Evolutionary conservation across 2,113 vertebrate species (phyloP), one percentile per base, ranked within the genome.

Genomic region (Poeciliopsis occidentalis): DNA sequence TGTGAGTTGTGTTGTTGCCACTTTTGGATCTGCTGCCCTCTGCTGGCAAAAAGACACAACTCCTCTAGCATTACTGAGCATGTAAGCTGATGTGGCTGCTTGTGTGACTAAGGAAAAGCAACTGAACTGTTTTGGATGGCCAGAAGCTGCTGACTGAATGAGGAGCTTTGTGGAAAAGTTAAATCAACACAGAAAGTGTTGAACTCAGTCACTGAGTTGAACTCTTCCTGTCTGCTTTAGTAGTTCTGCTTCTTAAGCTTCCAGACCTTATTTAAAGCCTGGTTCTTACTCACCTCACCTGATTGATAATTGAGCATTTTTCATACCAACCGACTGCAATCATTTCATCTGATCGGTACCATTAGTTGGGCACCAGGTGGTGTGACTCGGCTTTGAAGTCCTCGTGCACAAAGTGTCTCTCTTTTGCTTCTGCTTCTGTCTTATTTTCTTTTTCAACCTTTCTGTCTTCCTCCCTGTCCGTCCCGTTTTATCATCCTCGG

Each of bases 401-500:
- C 79, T 82, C 81, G 64, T 79, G 73, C 60, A 60, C 85, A 66
- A 84, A 86, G 71, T 93, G 72, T 91, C 68, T 88, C 90, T 91
- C 90, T 90, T 82, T 87, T 93, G 87, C 88, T 89, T 87, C 81
- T 86, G 78, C 89, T 79, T 84, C 78, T 81, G 82, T 79, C 83
- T 5, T 63, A 74, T 86, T 85, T 88, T 64, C 88, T 71, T 89
- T 80, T 83, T 78, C 79, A 69, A 73, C 80, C 78, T 81, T 37
- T 74, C 75, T 75, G 31, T 71, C 73, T 26, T 71, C 73, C 71
- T 81, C 37, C 65, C 44, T 41, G 12, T 64, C 79, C 66, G 67
- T 66, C 93, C 90, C 93, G 71, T 78, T 82, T 84, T 90, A 88
- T 90, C 94, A 91, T 84, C 95, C 89, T 87, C 91, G 94, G 93